phyloP scores from a whole-genome alignment of 2,888 invertebrate genomes.

The Vanessa cardui region DNA sequence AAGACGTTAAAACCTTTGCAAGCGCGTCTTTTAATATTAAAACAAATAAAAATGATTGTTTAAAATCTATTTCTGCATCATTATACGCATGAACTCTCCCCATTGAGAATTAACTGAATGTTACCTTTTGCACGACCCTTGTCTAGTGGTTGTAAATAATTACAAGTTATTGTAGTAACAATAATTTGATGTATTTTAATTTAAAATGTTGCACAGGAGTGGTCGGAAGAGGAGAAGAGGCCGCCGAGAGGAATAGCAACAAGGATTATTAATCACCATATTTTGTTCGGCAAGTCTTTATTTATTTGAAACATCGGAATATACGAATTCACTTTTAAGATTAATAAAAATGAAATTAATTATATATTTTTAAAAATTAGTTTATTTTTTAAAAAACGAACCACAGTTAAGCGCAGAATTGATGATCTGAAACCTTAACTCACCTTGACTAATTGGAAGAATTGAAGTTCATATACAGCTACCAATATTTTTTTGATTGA shows the following conservation, averaged over 20 bases:
- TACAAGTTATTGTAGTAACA: too few relatives aligned
- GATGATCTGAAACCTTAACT: too few relatives aligned
- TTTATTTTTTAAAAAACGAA: too few relatives aligned
- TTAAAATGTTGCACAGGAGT: slow-evolving; percentile 61
- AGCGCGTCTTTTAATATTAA: slow-evolving; percentile 21
- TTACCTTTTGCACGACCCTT: background rate
- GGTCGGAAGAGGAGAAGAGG: slow-evolving; percentile 79
- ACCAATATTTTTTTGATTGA: too few relatives aligned
- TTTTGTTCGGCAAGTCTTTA: slow-evolving; percentile 72
- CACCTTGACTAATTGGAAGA: too few relatives aligned
- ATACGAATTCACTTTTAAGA: too few relatives aligned
- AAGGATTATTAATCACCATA: slow-evolving; percentile 81
- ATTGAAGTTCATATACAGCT: too few relatives aligned
- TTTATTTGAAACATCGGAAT: background rate
- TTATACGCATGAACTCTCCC: slow-evolving; percentile 38
- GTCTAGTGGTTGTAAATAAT: background rate
- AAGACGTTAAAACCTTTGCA: slow-evolving; percentile 23
- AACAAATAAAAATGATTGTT: background rate
- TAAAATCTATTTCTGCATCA: slow-evolving; percentile 16
- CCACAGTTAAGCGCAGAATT: too few relatives aligned
- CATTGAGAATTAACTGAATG: slow-evolving; percentile 2
- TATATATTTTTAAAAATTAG: too few relatives aligned
- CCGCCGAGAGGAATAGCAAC: slow-evolving; percentile 81
- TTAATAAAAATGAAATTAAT: too few relatives aligned
- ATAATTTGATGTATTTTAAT: background rate